Evolutionary conservation across 2,113 vertebrate genomes (phyloP), one percentile per base, ranked within the genome.

Genomic region (Oncorhynchus nerka): DNA sequence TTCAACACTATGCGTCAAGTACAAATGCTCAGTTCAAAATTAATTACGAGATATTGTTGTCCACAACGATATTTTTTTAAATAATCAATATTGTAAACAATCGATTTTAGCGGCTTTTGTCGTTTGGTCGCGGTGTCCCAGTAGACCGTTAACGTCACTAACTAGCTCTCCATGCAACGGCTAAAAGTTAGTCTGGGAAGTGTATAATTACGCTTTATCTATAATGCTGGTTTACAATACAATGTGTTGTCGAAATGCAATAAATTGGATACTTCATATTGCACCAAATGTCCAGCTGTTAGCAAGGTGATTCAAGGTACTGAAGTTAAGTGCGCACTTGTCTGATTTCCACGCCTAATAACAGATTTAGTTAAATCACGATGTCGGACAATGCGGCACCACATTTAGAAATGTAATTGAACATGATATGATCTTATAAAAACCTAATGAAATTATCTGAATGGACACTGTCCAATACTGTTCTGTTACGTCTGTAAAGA

Each of bases 271-370:
- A 0, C 15, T 3, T 1, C 1, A 39, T 72, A 26, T 5, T 11
- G 48, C 1, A 20, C 0, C 4, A 1, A 2, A 4, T 1, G 70
- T n/a, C 45, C 0, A 22, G 30, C 4, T 69, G 45, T 65, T 55
- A 24, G 88, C 94, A 95, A 96, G 95, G 95, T 96, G 92, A 95
- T 57, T 62, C 93, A 95, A 95, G 94, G 95, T 91, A 90, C 66
- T 3, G 69, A n/a, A 30, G 62, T 77, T n/a, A 32, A 39, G 11
- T 19, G 68, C 73, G 84, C 68, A 69, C 30, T 72, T 79, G 55
- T 20, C 55, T 57, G 55, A 16, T 57, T 20, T 45, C 39, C 39
- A 45, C 39, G 2, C 9, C 8, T 11, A 45, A 45, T 45, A 45
- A 45, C 39, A 45, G 9, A 45, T 45, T 45, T 11, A 45, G 39